Base-by-base conservation (phyloP, 2,888 invertebrate species). In the Pherbina coryleti region DNA sequence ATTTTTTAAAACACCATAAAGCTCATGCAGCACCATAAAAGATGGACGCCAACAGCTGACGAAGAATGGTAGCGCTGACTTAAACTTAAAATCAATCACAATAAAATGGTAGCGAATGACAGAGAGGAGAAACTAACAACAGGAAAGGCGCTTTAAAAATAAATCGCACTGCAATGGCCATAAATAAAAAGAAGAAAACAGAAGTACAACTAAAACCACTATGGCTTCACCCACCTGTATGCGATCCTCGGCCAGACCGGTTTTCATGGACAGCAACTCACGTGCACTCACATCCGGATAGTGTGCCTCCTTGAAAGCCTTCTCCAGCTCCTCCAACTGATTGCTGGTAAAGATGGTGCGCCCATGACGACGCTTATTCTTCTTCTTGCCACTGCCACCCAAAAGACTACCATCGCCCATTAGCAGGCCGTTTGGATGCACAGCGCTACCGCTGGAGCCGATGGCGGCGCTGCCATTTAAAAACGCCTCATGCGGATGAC, bases 341-440 rank as follows among this genome's bases (percentile, higher is more conserved):
- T 97, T 98, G 89, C 97, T 97, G 84, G 99, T 98, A 93, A 99
- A 99, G 91, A 99, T 99, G 85, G 99, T 99, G 92, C 98, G 96
- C 92, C 94, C 94, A 91, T 97, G 97, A 88, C 97, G 93, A 86
- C 97, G 93, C 91, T 97, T 97, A 91, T 97, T 97, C 92, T 97
- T 97, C 91, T 97, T 97, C 92, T 97, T 97, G 79, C 78, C 82
- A 55, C 1, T 86, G 86, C 19, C 85, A 85, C 82, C 84, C 71
- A 83, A 83, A 25, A 80, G 84, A 19, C 83, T 83, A 5, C 84
- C 72, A 11, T 82, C 85, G 4, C 82, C 83, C 25, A 84, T 83
- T 55, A 82, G 76, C 71, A 82, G 67, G 17, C 82, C 82, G 75
- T 82, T 82, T 37, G 80, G 81, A 62, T 76, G 75, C 70, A 76